Evolutionary conservation across 2,113 vertebrate genomes (phyloP).

Genomic region (Boulengeromyrus knoepffleri): DNA sequence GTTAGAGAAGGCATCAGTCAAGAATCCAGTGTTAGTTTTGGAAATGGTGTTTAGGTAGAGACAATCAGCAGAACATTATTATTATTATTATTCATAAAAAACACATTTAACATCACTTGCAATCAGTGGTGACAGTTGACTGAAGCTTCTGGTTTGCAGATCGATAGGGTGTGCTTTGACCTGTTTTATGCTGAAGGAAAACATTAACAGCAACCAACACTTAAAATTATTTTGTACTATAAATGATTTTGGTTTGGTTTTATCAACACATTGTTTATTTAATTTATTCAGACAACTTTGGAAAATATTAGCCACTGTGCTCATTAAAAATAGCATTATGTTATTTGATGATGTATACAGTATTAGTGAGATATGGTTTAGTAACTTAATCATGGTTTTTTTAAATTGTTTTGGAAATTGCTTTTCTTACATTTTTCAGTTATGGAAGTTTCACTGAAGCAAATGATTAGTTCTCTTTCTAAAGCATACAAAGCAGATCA

Average conservation of each 20-base stretch:
- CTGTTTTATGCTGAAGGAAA: background rate
- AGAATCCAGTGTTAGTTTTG: conserved; percentile 70
- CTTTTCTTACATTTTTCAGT: background rate
- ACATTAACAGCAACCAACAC: background rate
- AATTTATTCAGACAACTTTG: background rate
- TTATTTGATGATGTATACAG: background rate
- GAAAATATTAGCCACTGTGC: background rate
- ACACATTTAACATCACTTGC: background rate
- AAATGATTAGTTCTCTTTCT: background rate
- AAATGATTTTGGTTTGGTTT: background rate
- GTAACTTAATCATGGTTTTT: background rate
- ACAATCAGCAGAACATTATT: background rate
- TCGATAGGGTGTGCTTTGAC: background rate
- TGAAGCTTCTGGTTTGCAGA: background rate
- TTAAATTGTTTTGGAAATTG: background rate
- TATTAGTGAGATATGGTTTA: background rate
- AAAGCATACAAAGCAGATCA: background rate
- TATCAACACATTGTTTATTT: background rate
- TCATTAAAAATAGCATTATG: background rate
- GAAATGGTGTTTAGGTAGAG: conserved; percentile 70
- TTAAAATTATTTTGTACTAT: background rate
- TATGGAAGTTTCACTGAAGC: background rate
- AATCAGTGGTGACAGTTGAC: background rate
- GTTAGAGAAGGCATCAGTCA: conserved; percentile 83
- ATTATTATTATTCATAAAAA: background rate